Evolutionary conservation across 2,797 vertebrate species (phyloP), one percentile per base, ranked within the genome.

Genomic region (Hemibagrus guttatus): DNA sequence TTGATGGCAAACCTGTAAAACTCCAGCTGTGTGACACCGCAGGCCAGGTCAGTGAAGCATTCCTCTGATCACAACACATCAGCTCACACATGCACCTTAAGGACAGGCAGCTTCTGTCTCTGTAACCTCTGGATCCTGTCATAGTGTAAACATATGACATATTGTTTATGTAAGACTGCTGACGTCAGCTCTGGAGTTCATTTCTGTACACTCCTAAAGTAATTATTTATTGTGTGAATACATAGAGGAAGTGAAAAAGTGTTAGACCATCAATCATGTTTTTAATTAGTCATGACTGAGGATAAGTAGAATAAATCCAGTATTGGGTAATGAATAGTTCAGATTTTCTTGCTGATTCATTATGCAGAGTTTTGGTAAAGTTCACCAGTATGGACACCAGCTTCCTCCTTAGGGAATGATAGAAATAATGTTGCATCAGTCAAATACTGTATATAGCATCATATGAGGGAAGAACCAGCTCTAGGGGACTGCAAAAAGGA

Each of bases 1-100:
- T 99, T 91, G 97, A 98, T 59, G 97, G 97, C 69, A 97, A 96
- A 93, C 98, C 97, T 35, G 97, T 99, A 83, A 98, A 97, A 93
- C 95, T 99, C 87, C 98, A 99, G 92, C 98, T 99, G 87, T 99
- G 98, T 96, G 98, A 99, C 93, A 99, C 98, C 85, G 98, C 98
- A 17, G 98, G 98, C 93, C 98, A 99, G 96, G 98, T 99, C 84
- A 95, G 97, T 90, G 7, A 58, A 85, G 21, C 61, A 74, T 56
- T 64, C 23, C 46, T 42, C 69, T 84, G 63, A 89, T 86, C 64
- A 56, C 54, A 74, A 75, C 64, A 88, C 59, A 81, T 76, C 59
- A 81, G 14, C 39, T 81, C 79, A 81, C 23, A n/a, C 58, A 46
- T 81, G 71, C 84, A 87, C 61, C 81, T 88, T 81, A n/a, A 69